These are phyloP conservation scores for Acronicta psi DNA, from an alignment of 2,888 invertebrate genomes.

Conservation along the genomic window DNA sequence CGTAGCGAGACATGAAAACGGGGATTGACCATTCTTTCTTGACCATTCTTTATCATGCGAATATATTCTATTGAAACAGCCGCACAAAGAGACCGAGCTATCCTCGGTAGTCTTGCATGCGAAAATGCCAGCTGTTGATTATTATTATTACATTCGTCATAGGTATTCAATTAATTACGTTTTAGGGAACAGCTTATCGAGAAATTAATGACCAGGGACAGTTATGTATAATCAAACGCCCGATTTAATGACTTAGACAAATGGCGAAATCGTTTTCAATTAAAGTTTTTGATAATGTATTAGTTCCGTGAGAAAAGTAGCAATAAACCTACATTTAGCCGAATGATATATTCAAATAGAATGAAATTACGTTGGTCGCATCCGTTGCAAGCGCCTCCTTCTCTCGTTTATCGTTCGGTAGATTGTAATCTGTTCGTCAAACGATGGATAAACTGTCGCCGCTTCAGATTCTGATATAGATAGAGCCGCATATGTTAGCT, in stretches of 20 bases:
- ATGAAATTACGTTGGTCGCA: conserved; percentile 84
- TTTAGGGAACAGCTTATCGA: conserved; percentile 67
- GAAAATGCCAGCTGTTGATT: conserved; percentile 65
- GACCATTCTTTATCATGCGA: conserved; percentile 80
- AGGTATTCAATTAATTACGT: conserved; percentile 60
- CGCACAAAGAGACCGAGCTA: conserved; percentile 71
- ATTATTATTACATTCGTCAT: conserved; percentile 57
- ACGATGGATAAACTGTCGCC: conserved; percentile 73
- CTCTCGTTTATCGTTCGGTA: conserved; percentile 75
- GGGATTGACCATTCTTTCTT: conserved; percentile 83
- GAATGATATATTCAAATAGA: conserved; percentile 88
- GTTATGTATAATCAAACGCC: conserved; percentile 71
- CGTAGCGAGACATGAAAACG: conserved; percentile 77
- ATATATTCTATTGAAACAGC: conserved; percentile 73
- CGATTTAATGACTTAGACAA: conserved; percentile 78
- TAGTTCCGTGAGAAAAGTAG: conserved; percentile 89
- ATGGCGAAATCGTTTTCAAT: conserved; percentile 86
- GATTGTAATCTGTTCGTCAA: conserved; percentile 85
- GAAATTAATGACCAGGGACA: conserved; percentile 66
- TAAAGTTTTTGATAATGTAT: conserved; percentile 85
- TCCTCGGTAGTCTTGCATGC: conserved; percentile 63
- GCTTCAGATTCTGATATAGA: conserved; percentile 74
- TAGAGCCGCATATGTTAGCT: conserved; percentile 65
- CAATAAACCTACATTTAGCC: conserved; percentile 88
- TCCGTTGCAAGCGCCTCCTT: conserved; percentile 84